Evolutionary conservation across 2,888 invertebrate genomes (phyloP), one percentile per base, ranked within the genome.

Genomic region (Apomyelois bistriatella): DNA sequence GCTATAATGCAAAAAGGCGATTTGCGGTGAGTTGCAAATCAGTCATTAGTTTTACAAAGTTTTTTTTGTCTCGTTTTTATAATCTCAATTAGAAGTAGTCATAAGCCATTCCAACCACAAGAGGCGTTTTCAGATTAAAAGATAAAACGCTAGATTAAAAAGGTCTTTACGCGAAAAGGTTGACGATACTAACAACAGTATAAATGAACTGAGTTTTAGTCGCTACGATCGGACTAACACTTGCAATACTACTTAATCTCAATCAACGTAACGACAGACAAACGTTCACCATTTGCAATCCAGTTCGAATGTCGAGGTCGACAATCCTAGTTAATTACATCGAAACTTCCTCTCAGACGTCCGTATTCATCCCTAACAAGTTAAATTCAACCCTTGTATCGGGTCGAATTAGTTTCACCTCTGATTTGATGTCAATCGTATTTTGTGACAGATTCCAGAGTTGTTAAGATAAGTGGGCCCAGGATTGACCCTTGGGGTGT

Each of bases 291-390:
- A 43, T 22, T 28, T 28, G 10, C 36, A 6, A 41, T 48, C 48
- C 17, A 3, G 22, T 22, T 22, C 22, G n/a, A 22, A 22, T 5
- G 12, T 43, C 28, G 28, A 17, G 50, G 42, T 41, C 50, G 17
- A 30, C 50, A 51, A 40, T 50, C 32, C 16, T 12, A 41, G 50
- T 51, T 51, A 51, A 51, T 51, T 51, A 51, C 15, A 15, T 42
- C 30, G 15, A 12, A 51, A 51, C 50, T 51, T 51, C 50, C 42
- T n/a, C 38, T 38, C 49, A 9, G 5, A 40, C 10, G 9, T 38
- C 37, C 37, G 37, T 17, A 16, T n/a, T 17, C 41, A 22, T 41
- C 41, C 41, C 41, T 41, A 5, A n/a, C 16, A 12, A 15, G 37
- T 38, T 15, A 10, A 13, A 16, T 40, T 41, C 41, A 17, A 41